These are phyloP conservation scores for Drosophila nebulosa DNA, from an alignment of 1,140 invertebrate genomes.

Conservation along the genomic window DNA sequence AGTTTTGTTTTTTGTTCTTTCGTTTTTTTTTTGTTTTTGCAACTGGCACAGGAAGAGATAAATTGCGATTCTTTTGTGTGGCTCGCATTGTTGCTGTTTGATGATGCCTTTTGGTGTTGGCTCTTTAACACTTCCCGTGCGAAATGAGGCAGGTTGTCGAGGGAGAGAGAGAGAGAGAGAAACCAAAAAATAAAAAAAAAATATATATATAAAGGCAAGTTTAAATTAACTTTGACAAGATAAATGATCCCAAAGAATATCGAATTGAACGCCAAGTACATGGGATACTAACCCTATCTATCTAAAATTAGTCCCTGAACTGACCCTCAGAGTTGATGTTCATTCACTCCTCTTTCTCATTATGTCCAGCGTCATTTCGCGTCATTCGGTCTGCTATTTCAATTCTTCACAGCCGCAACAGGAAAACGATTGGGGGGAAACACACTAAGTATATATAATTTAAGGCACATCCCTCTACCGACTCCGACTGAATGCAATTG, in stretches of 20 bases:
- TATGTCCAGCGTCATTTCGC: slow-evolving; percentile 56
- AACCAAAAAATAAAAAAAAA: no score
- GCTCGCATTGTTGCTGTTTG: slow-evolving; percentile 39
- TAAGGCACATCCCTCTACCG: slow-evolving; percentile 24
- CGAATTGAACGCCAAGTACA: slow-evolving; percentile 31
- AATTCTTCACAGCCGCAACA: slow-evolving; percentile 33
- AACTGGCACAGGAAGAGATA: slow-evolving; percentile 50
- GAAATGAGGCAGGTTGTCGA: slow-evolving; percentile 42
- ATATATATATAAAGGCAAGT: slow-evolving; percentile 36
- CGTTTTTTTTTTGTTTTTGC: slow-evolving; percentile 23
- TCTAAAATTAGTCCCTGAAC: background rate
- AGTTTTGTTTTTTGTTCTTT: background rate
- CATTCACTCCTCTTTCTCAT: slow-evolving; percentile 27
- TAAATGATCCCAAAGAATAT: slow-evolving; percentile 57
- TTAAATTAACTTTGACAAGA: slow-evolving; percentile 75
- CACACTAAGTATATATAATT: slow-evolving; percentile 69
- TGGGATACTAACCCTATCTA: background rate
- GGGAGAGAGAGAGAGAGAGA: no score
- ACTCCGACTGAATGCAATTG: slow-evolving; percentile 42
- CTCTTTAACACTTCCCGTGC: slow-evolving; percentile 71
- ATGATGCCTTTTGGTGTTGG: slow-evolving; percentile 23
- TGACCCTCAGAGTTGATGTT: slow-evolving; percentile 16
- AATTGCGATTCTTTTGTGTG: slow-evolving; percentile 43
- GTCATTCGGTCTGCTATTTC: slow-evolving; percentile 64
- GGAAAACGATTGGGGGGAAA: slow-evolving; percentile 15